Evolutionary conservation across 2,888 invertebrate species (phyloP).

Genomic region (Spodoptera littoralis): DNA sequence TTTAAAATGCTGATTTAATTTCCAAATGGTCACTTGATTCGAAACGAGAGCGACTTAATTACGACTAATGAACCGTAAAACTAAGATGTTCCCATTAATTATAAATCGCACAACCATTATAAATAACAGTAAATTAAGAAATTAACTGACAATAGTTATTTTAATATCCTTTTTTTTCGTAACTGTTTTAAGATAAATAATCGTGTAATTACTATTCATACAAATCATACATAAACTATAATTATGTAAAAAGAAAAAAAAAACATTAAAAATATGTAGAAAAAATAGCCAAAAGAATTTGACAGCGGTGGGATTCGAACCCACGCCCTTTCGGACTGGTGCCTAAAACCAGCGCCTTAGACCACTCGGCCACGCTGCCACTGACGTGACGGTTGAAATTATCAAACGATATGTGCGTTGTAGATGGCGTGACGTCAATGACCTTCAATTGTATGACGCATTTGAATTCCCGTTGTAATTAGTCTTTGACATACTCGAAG

Average conservation of each 20-base stretch:
- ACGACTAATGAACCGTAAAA: constrained; percentile 13
- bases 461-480: constrained; percentile 1
- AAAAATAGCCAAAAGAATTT: constrained; percentile 64
- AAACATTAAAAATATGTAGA: not conserved
- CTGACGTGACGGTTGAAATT: constrained; percentile 80
- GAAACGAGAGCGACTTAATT: constrained; percentile 1
- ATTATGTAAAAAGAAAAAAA: not conserved
- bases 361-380: constrained; percentile 92
- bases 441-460: constrained; percentile 17
- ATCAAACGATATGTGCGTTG: not conserved
- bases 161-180: no score
- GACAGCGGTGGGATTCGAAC: constrained; percentile 92
- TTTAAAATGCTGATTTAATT: no score
- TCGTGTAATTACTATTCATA: no score
- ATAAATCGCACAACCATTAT: not conserved
- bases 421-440: constrained; percentile 15
- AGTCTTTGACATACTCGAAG: constrained; percentile 1
- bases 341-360: constrained; percentile 92
- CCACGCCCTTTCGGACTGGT: constrained; percentile 92
- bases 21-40: no score
- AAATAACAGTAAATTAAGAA: constrained; percentile 4
- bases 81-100: constrained; percentile 5
- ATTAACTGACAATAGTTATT: no score
- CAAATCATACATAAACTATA: not conserved
- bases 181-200: no score